Conservation (phyloP, 2,888 invertebrate genomes). For the Galerucella nymphaeae region DNA sequence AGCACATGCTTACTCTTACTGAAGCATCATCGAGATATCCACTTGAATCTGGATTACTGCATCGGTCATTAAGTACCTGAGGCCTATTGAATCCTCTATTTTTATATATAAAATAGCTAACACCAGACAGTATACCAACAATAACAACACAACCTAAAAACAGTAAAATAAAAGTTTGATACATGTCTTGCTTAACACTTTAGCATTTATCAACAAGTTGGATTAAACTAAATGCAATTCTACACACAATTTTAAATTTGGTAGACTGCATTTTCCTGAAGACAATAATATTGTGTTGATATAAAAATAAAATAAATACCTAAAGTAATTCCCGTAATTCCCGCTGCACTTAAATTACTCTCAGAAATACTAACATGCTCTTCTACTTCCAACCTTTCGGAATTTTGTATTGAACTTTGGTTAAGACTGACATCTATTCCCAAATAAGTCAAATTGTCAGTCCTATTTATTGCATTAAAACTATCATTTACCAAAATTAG, state of each 20-base stretch:
- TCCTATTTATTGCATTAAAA: conserved; percentile 53
- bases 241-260: background rate
- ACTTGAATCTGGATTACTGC: conserved; percentile 87
- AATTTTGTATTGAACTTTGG: conserved; percentile 51
- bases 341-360: conserved; percentile 60
- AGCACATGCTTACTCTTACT: conserved; percentile 75
- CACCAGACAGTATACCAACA: conserved; percentile 73
- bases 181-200: too few relatives aligned
- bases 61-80: conserved; percentile 83
- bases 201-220: too few relatives aligned
- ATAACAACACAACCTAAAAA: conserved; percentile 70
- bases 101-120: conserved; percentile 76
- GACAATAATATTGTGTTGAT: too few relatives aligned
- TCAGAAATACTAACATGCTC: conserved; percentile 41
- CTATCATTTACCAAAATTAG: conserved; percentile 50
- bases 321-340: conserved; percentile 77
- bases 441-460: conserved; percentile 55
- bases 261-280: too few relatives aligned
- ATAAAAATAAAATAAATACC: background rate
- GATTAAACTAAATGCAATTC: too few relatives aligned
- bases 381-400: conserved; percentile 49
- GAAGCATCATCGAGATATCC: conserved; percentile 90
- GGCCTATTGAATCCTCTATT: conserved; percentile 83
- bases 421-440: conserved; percentile 53
- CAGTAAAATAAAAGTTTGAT: background rate